phyloP scores from a whole-genome alignment of 2,113 vertebrate genomes.

The Todiramphus saurophagus region DNA sequence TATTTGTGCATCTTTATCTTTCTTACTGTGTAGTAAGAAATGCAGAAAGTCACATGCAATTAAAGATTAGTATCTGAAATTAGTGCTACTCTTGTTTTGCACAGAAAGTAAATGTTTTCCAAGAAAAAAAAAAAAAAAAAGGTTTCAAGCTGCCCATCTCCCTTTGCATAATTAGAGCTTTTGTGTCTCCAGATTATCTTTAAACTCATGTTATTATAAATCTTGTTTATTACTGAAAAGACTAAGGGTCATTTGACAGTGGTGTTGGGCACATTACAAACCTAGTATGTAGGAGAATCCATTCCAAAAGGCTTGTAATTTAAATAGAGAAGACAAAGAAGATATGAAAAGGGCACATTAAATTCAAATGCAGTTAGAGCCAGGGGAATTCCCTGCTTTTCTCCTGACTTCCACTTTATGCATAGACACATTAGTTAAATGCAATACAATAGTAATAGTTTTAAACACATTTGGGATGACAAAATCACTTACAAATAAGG shows the following conservation, averaged over 20 bases:
- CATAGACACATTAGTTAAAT: not conserved
- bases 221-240: slow-evolving; percentile 44
- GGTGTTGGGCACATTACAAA: not conserved
- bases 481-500: not conserved
- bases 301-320: slow-evolving; percentile 6
- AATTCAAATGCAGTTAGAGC: slow-evolving; percentile 37
- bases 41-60: not conserved
- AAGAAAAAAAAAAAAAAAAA: not conserved
- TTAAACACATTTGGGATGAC: not conserved
- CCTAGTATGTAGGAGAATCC: not conserved
- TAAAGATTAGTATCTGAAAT: not conserved
- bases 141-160: not conserved
- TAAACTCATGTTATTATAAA: slow-evolving; percentile 45
- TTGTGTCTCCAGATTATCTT: slow-evolving; percentile 25
- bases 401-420: not conserved
- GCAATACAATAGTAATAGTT: not conserved
- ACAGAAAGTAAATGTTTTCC: not conserved
- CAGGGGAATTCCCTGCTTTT: slow-evolving; percentile 34
- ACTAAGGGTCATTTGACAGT: slow-evolving; percentile 9
- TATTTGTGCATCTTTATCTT: not conserved
- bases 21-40: not conserved
- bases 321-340: slow-evolving; percentile 40
- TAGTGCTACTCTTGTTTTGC: not conserved
- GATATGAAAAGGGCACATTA: slow-evolving; percentile 36
- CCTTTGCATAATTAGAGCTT: not conserved